phyloP scores from a whole-genome alignment of 1,140 invertebrate species.

The Zaprionus davidi region DNA sequence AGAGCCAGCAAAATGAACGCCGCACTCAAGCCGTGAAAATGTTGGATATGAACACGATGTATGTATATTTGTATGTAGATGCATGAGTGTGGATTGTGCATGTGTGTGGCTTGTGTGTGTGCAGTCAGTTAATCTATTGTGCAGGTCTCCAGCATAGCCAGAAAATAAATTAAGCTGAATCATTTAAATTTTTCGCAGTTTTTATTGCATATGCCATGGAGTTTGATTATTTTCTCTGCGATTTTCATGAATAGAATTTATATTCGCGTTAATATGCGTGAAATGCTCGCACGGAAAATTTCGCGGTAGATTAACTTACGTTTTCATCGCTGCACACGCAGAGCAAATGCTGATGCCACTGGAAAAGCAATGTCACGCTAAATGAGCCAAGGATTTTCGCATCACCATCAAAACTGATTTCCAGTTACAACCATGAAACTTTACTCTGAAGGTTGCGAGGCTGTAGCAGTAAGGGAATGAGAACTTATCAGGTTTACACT shows the following conservation, averaged over 20 bases:
- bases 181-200: conserved; percentile 4
- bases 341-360: neutral
- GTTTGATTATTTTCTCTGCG: neutral
- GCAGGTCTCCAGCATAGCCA: neutral
- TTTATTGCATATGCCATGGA: neutral
- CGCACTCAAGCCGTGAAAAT: neutral
- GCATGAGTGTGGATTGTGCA: neutral
- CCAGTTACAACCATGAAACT: neutral
- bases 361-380: conserved; percentile 7
- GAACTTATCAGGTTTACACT: neutral
- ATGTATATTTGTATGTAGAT: neutral
- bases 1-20: neutral
- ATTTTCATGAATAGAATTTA: neutral
- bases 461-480: neutral
- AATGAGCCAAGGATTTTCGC: neutral
- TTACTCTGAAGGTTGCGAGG: neutral
- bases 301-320: conserved; percentile 8
- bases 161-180: conserved; percentile 4
- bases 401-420: neutral
- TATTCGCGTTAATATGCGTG: conserved; percentile 2
- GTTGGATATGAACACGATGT: conserved; percentile 1
- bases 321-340: neutral
- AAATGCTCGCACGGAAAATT: conserved; percentile 7
- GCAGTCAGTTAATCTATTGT: neutral
- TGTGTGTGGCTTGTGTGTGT: neutral